Conservation (phyloP, 2,888 invertebrate species). For the Camptogramma bilineatum region DNA sequence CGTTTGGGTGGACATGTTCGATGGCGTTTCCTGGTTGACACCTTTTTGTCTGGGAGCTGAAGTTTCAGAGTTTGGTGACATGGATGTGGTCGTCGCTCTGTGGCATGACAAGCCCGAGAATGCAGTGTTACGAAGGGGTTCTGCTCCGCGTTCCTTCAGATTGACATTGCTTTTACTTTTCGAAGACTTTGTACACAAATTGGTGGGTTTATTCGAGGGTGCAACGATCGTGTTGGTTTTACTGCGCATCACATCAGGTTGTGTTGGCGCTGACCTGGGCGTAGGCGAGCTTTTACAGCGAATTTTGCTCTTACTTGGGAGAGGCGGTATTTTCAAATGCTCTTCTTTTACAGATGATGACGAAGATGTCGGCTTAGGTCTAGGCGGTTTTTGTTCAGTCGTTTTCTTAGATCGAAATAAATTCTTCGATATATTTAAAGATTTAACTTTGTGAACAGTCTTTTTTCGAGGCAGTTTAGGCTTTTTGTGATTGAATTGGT, state of each 20-base stretch:
- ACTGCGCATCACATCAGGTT: constrained; percentile 10
- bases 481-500: constrained; percentile 27
- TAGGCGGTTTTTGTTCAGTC: constrained; percentile 11
- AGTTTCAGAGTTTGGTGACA: constrained; percentile 56
- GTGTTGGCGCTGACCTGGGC: constrained; percentile 46
- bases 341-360: constrained; percentile 52
- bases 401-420: constrained; percentile 49
- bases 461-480: constrained; percentile 54
- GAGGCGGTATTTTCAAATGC: constrained; percentile 36
- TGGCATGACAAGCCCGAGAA: constrained; percentile 35
- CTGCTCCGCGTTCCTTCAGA: constrained; percentile 10
- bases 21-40: constrained; percentile 47
- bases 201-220: constrained; percentile 5
- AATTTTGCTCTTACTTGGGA: constrained; percentile 37
- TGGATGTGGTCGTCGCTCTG: constrained; percentile 46
- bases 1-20: constrained; percentile 71
- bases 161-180: constrained; percentile 26
- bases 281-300: constrained; percentile 61
- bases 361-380: constrained; percentile 41
- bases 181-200: constrained; percentile 11
- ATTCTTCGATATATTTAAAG: constrained; percentile 72
- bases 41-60: constrained; percentile 41
- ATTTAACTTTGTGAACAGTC: constrained; percentile 74
- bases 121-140: constrained; percentile 14
- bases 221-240: constrained; percentile 19